These are phyloP conservation scores for Rhabditophanes sp. DNA, from an alignment of 2,888 invertebrate genomes.

Conservation along the genomic window DNA sequence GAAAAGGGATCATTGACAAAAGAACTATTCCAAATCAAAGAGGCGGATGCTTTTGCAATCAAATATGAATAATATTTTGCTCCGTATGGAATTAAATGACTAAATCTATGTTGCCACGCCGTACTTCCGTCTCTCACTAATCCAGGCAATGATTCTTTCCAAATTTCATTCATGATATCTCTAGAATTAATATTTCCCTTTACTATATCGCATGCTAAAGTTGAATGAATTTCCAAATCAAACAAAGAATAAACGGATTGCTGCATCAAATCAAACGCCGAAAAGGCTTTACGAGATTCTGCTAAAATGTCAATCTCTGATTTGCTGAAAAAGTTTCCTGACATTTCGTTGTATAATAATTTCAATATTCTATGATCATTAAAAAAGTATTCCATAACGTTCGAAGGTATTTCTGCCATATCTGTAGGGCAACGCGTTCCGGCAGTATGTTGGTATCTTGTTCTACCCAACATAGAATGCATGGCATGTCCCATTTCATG, in stretches of 20 bases:
- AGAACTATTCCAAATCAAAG: slow-evolving; percentile 28
- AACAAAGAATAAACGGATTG: slow-evolving; percentile 33
- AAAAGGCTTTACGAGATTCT: slow-evolving; percentile 4
- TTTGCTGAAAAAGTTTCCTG: slow-evolving; percentile 9
- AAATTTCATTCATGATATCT: slow-evolving; percentile 19
- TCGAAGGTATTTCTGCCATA: slow-evolving; percentile 93
- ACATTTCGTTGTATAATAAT: slow-evolving; percentile 1
- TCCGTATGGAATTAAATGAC: slow-evolving; percentile 90
- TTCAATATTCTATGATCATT: slow-evolving; percentile 51
- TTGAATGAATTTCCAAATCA: slow-evolving; percentile 39
- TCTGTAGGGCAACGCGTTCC: slow-evolving; percentile 89
- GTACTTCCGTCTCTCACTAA: slow-evolving; percentile 15
- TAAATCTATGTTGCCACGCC: slow-evolving; percentile 55
- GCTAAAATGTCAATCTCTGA: slow-evolving; percentile 1
- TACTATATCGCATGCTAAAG: slow-evolving; percentile 14
- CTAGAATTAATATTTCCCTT: slow-evolving; percentile 21
- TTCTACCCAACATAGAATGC: slow-evolving; percentile 92
- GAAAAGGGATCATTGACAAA: slow-evolving; percentile 28
- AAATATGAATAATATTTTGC: slow-evolving; percentile 96
- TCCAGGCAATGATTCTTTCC: slow-evolving; percentile 23
- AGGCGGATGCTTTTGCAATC: slow-evolving; percentile 54
- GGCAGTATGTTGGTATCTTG: slow-evolving; percentile 84
- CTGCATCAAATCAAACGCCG: slow-evolving; percentile 4
- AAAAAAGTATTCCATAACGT: slow-evolving; percentile 93
- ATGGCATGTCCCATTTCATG: slow-evolving; percentile 98